Percentiles rank a stretch among this genome's conserved stretches.
These are phyloP conservation scores for Anniella stebbinsi DNA, from an alignment of 2,797 vertebrate species.

Conservation along the genomic window DNA sequence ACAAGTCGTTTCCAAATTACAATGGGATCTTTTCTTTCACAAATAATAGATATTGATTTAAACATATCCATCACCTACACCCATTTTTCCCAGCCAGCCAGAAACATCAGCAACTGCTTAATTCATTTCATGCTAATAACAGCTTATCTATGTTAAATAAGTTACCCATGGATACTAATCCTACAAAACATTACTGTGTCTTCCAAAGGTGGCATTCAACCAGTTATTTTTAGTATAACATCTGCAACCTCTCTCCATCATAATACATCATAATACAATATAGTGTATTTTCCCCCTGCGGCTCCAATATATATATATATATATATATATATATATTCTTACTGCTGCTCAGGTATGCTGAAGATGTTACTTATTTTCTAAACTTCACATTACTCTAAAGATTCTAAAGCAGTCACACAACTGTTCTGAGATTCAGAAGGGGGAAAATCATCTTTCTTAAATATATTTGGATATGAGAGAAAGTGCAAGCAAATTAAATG, in stretches of 20 bases:
- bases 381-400: background rate
- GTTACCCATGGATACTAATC: background rate
- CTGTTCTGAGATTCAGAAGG: background rate
- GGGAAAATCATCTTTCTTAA: background rate
- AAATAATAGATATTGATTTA: background rate
- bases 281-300: no score
- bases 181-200: background rate
- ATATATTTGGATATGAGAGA: background rate
- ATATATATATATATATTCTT: background rate
- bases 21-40: background rate
- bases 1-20: background rate
- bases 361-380: background rate
- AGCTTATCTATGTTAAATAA: background rate
- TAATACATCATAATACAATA: background rate
- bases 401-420: background rate
- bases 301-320: background rate
- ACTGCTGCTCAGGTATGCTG: background rate
- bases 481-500: background rate
- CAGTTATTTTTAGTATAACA: background rate
- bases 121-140: background rate
- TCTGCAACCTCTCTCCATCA: background rate
- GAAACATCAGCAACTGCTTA: background rate
- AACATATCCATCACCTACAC: background rate
- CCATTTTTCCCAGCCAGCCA: background rate
- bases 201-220: background rate